Conservation (phyloP, 2,797 vertebrate species). For the Sebastes aleutianus region DNA sequence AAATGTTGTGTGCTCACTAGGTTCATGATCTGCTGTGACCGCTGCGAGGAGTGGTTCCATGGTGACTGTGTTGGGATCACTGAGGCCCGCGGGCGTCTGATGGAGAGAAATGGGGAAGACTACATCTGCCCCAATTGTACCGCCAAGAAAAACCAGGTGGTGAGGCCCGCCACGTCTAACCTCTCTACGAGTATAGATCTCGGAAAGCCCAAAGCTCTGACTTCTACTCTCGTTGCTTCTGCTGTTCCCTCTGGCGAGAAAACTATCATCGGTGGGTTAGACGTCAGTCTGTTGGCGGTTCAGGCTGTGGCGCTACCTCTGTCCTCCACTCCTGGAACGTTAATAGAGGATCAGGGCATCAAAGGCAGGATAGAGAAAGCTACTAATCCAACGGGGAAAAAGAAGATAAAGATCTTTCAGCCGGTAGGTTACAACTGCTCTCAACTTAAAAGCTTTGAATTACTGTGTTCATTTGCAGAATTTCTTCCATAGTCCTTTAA, state of each 20-base stretch:
- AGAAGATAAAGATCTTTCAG: constrained; percentile 99
- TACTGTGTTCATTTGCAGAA: not conserved
- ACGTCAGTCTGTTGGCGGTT: constrained; percentile 2
- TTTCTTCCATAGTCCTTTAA: accelerated
- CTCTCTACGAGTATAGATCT: constrained; percentile 64
- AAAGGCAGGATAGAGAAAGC: constrained; percentile 99
- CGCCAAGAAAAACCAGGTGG: constrained; percentile 86
- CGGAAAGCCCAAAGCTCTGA: constrained; percentile 68
- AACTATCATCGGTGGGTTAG: constrained; percentile 6
- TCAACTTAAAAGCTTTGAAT: not conserved
- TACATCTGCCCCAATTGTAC: constrained; percentile 99
- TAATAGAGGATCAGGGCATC: constrained; percentile 90
- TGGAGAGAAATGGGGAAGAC: constrained; percentile 97
- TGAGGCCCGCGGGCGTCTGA: constrained; percentile 92
- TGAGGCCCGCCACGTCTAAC: constrained; percentile 64
- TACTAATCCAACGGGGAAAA: constrained; percentile 95
- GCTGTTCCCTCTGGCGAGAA: not conserved
- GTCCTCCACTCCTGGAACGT: constrained; percentile 6
- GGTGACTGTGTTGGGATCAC: constrained; percentile 98
- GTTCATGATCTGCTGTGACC: constrained; percentile 99
- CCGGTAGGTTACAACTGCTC: constrained; percentile 87
- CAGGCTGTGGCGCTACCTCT: not conserved
- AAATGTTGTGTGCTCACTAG: constrained; percentile 72
- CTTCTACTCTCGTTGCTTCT: not conserved
- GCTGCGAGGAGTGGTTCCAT: constrained; percentile 99